A percentile compares a stretch with the other conserved stretches of the same genome.
These are phyloP conservation scores for Dendropsophus ebraccatus DNA, from an alignment of 2,113 vertebrate genomes.

Conservation along the genomic window DNA sequence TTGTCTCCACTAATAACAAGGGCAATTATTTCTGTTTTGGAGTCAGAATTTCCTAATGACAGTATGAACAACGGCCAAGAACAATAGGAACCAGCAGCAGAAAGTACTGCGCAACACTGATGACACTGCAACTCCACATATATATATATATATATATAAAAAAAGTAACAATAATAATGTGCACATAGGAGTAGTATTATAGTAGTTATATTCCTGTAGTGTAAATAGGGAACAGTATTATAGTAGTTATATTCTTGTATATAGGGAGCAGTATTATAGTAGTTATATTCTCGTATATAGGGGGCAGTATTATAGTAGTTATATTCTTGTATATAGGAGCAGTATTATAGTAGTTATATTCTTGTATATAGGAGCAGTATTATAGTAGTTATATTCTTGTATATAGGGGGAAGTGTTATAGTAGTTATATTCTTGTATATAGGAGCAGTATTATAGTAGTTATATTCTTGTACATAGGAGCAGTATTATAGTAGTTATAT, in stretches of 20 bases:
- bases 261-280: background rate
- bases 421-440: no score
- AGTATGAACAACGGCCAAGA: no score
- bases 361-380: background rate
- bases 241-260: constrained; percentile 7
- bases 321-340: constrained; percentile 7
- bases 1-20: background rate
- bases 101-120: no score
- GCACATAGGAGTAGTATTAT: background rate
- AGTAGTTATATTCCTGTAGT: constrained; percentile 12
- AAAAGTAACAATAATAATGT: background rate
- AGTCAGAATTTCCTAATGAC: background rate
- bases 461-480: constrained; percentile 3
- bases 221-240: background rate
- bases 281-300: constrained; percentile 11
- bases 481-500: constrained; percentile 1
- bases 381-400: constrained; percentile 11
- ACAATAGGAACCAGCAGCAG: background rate
- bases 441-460: background rate
- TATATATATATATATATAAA: no score
- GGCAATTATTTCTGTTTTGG: background rate
- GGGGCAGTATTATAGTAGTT: constrained; percentile 3
- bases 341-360: constrained; percentile 20
- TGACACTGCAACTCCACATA: no score
- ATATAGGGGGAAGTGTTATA: background rate